These are phyloP conservation scores for Sebastes iracundus DNA, from an alignment of 2,797 vertebrate species.

Conservation along the genomic window DNA sequence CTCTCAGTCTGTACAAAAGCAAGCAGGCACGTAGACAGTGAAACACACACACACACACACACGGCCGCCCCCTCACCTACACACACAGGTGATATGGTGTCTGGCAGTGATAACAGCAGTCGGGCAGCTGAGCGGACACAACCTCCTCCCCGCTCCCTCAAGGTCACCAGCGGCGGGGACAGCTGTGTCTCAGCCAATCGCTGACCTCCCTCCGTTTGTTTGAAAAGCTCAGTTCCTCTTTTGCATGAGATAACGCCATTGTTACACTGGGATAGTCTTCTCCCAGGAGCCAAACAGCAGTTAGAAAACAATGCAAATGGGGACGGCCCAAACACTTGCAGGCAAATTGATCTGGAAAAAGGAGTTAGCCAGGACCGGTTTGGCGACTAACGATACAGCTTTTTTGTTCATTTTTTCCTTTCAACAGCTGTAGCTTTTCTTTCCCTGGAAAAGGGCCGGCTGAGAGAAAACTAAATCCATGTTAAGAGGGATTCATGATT, in stretches of 20 bases:
- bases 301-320: slow-evolving; percentile 53
- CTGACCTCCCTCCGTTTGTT: slow-evolving; percentile 26
- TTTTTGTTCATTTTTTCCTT: background rate
- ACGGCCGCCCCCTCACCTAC: background rate
- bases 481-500: background rate
- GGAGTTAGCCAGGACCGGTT: background rate
- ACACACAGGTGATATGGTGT: slow-evolving; percentile 46
- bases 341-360: slow-evolving; percentile 12
- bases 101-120: slow-evolving; percentile 55
- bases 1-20: background rate
- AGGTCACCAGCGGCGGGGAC: slow-evolving; percentile 46
- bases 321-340: background rate
- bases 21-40: background rate
- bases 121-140: slow-evolving; percentile 37
- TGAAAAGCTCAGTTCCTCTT: slow-evolving; percentile 53
- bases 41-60: background rate
- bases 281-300: slow-evolving; percentile 28
- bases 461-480: background rate
- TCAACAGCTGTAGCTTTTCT: background rate
- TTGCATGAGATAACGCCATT: slow-evolving; percentile 52
- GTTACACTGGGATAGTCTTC: slow-evolving; percentile 45
- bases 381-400: background rate
- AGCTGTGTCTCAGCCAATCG: slow-evolving; percentile 53
- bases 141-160: slow-evolving; percentile 27
- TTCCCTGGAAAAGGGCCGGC: background rate